Evolutionary conservation across 2,113 vertebrate genomes (phyloP), one percentile per base, ranked within the genome.

Genomic region (Coptodon rendalli): DNA sequence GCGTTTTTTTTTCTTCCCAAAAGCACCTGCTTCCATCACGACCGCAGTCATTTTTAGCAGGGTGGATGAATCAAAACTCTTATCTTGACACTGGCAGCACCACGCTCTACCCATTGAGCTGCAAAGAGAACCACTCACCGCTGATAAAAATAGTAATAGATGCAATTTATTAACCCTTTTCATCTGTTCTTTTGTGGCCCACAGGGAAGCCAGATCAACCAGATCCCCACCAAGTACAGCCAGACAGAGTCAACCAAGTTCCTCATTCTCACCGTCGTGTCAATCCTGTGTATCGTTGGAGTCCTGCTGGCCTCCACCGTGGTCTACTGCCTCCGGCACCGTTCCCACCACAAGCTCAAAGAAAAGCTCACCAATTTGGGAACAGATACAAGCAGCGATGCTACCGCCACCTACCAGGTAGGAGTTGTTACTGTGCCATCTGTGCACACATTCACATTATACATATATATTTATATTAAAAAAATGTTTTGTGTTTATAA

Each of bases 351-450:
- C 95, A 97, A 97, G 88, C 96, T 99, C 48, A 97, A 97, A 91
- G 97, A 98, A 93, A 99, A 98, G 91, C 97, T 99, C 85, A 97
- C 97, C 5, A 96, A 96, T 9, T 95, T 98, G 86, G 97, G 96
- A n/a, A 93, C 95, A 0, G 97, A 97, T 29, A 48, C 95, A 0
- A 76, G 94, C 50, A 91, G 97, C 1, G 98, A 98, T 81, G 96
- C 97, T 80, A 97, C 98, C 1, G 89, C 96, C 6, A 97, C 98
- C 89, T 99, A 99, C 83, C 98, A 99, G 98, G 98, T 99, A 97
- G 90, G 89, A 86, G 59, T 82, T 29, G 66, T 40, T 50, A 82
- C 87, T 86, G 85, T 24, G 2, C 19, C 3, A 1, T 3, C 5
- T 9, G 27, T 56, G 43, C 14, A 66, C 61, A 66, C 19, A 53